Evolutionary conservation across 2,797 vertebrate species (phyloP).

Genomic region (Paedocypris micromegethes): DNA sequence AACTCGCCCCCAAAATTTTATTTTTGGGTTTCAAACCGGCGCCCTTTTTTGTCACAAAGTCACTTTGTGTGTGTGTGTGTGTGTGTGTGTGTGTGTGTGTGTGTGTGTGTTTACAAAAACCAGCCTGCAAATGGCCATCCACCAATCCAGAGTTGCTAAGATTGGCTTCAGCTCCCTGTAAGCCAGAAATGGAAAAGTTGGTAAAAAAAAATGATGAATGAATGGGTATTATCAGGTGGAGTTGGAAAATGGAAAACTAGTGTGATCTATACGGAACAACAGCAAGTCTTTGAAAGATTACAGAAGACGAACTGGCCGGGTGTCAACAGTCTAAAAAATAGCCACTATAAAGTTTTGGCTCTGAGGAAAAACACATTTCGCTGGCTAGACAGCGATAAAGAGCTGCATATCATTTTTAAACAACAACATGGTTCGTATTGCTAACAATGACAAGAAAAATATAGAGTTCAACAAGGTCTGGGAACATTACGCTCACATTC

Average conservation of each 20-base stretch:
- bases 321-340: constrained; percentile 3
- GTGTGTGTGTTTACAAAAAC: too few species aligned
- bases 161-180: too few species aligned
- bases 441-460: constrained; percentile 13
- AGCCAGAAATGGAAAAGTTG: too few species aligned
- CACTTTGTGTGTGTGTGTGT: too few species aligned
- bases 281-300: constrained; percentile 52
- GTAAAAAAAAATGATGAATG: too few species aligned
- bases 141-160: too few species aligned
- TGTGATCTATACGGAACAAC: constrained; percentile 59
- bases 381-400: not conserved
- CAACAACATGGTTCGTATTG: constrained; percentile 6
- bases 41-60: too few species aligned
- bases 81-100: too few species aligned
- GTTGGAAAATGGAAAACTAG: constrained; percentile 55
- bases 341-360: not conserved
- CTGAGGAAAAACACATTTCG: not conserved
- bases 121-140: too few species aligned
- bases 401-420: constrained; percentile 9
- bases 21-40: too few species aligned
- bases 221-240: too few species aligned
- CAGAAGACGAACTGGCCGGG: not conserved
- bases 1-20: too few species aligned
- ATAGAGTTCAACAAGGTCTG: not conserved
- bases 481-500: constrained; percentile 14